Conservation (phyloP, 64 coral and sea anemone species). For the Dendrophyllia cribrosa region DNA sequence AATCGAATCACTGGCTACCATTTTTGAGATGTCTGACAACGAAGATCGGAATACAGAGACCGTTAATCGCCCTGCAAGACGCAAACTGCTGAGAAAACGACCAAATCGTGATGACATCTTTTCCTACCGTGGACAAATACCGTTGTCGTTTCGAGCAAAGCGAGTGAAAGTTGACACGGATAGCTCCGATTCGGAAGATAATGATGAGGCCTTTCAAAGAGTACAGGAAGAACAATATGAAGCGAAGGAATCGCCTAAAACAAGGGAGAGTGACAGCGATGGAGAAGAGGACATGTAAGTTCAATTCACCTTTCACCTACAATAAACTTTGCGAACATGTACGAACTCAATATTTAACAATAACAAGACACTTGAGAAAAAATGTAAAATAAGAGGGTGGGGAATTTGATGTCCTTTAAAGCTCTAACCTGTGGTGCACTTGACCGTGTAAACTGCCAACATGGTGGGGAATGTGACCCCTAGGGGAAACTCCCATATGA, state of each 20-base stretch:
- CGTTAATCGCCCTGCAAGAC: background rate
- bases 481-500: too few species aligned
- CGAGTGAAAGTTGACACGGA: slow-evolving; percentile 10
- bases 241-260: background rate
- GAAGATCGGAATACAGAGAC: background rate
- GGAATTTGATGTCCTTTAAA: too few species aligned
- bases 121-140: slow-evolving; percentile 22
- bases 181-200: slow-evolving; percentile 38
- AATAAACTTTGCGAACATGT: background rate
- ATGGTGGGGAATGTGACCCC: too few species aligned
- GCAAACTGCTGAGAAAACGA: slow-evolving; percentile 21
- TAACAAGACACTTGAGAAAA: too few species aligned
- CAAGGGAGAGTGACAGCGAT: slow-evolving; percentile 34
- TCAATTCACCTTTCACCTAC: background rate
- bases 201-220: slow-evolving; percentile 41
- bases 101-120: slow-evolving; percentile 41
- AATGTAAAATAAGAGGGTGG: too few species aligned
- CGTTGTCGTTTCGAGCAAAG: slow-evolving; percentile 30
- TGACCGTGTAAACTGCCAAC: too few species aligned
- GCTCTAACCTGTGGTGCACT: too few species aligned
- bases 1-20: background rate
- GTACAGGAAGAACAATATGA: background rate
- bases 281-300: slow-evolving; percentile 33
- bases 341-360: too few species aligned
- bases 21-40: slow-evolving; percentile 8